Evolutionary conservation across 2,888 invertebrate species (phyloP), one percentile per base, ranked within the genome.

Genomic region (Parnassius glacialis): DNA sequence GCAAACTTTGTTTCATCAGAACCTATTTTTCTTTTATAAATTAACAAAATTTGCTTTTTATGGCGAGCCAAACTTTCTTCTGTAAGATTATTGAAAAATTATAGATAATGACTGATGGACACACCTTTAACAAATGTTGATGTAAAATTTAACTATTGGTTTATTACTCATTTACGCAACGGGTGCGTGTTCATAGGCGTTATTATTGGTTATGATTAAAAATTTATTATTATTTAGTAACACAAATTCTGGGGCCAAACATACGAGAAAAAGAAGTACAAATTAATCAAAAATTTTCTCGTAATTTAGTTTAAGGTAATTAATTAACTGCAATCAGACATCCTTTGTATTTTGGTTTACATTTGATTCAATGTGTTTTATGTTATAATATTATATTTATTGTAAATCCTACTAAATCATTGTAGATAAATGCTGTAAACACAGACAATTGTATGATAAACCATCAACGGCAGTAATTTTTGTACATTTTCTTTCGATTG

Each of bases 241-340:
- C 82, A 83, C 75, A 81, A 81, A 81, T 79, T 85, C 84, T 81
- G 89, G 90, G 89, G 87, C 88, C 89, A 89, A 89, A 81, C 69
- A 75, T 82, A 84, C 86, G 87, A 84, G 84, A 82, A 82, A 75
- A 79, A 79, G 78, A 81, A 89, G 89, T 89, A 89, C 89, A 90
- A 90, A 87, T 83, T 81, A 79, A 79, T 78, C 74, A 81, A 81
- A 79, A 77, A 64, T 68, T 79, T 82, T 84, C 81, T 85, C 83
- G 81, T 84, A 77, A 81, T 85, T 87, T 81, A 84, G 81, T 87
- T 86, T 85, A 83, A 80, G 79, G 71, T 74, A 78, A 34, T 75
- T 71, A 77, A 68, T 73, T 68, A 72, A 76, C 75, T 76, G 75
- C 72, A 50, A 57, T 63, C 51, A 48, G 53, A 58, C 41, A 16